Evolutionary conservation across 2,113 vertebrate genomes (phyloP).

Genomic region (Pogona vitticeps): DNA sequence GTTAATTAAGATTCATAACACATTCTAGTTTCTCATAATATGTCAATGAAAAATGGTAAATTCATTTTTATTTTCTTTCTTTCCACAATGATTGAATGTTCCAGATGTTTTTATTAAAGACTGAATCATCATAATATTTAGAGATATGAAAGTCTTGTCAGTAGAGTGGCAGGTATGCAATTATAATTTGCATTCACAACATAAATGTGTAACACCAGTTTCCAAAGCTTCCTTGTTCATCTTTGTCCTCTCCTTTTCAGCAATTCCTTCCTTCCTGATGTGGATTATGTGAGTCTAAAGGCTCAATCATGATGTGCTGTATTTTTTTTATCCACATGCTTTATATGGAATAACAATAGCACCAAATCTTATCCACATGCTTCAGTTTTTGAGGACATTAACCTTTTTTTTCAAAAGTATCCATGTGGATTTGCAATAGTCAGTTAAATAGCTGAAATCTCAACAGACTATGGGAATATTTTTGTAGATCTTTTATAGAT

Average conservation of each 20-base stretch:
- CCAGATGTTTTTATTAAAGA: background rate
- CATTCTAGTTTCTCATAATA: background rate
- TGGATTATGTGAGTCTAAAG: background rate
- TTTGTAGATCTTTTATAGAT: background rate
- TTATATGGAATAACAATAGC: background rate
- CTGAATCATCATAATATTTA: conserved; percentile 35
- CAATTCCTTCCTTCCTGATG: background rate
- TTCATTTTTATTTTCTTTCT: conserved; percentile 20
- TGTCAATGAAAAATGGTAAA: background rate
- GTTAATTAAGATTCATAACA: background rate
- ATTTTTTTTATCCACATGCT: background rate
- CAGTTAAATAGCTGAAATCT: conserved; percentile 26
- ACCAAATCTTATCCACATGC: background rate
- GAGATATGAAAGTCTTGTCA: background rate
- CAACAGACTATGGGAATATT: background rate
- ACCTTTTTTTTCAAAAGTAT: conserved; percentile 2
- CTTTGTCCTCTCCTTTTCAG: conserved; percentile 8
- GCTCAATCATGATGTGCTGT: background rate
- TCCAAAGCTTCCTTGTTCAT: background rate
- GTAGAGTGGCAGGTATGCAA: background rate
- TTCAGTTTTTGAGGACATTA: conserved; percentile 7
- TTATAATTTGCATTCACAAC: conserved; percentile 8
- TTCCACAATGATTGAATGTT: conserved; percentile 3
- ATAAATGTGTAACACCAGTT: background rate
- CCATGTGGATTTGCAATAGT: background rate